These are phyloP conservation scores for Ophion costatus DNA, from an alignment of 2,888 invertebrate genomes.

Conservation along the genomic window DNA sequence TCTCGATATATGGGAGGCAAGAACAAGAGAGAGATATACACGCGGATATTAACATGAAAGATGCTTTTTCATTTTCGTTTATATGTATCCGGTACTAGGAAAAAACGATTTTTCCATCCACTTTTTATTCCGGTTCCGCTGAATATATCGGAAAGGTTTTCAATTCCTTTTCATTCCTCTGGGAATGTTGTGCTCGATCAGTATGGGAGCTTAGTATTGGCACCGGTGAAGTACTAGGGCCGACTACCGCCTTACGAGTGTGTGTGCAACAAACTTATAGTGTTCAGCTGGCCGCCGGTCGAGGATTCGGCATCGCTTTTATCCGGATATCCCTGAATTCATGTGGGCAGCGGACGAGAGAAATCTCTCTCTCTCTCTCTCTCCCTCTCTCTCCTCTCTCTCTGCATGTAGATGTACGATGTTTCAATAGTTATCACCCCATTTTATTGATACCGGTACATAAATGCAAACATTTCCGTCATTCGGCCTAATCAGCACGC, in stretches of 20 bases:
- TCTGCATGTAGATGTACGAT: no score
- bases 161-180: conserved; percentile 51
- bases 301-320: conserved; percentile 40
- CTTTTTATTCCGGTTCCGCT: conserved; percentile 1
- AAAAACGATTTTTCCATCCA: background rate
- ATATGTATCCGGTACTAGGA: background rate
- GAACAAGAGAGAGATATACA: no score
- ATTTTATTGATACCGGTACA: no score
- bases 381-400: no score
- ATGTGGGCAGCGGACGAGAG: background rate
- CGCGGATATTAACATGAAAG: background rate
- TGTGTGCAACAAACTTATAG: background rate
- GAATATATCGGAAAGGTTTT: conserved; percentile 47
- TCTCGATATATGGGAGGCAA: no score
- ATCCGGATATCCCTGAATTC: conserved; percentile 27
- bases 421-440: background rate
- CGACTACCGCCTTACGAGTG: background rate
- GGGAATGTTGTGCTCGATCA: conserved; percentile 33
- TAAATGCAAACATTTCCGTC: background rate
- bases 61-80: background rate
- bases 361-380: background rate
- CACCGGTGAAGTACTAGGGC: conserved; percentile 7
- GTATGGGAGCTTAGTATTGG: conserved; percentile 45
- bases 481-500: no score
- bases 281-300: conserved; percentile 8